Evolutionary conservation across 2,888 invertebrate species (phyloP), one percentile per base, ranked within the genome.

Genomic region (Encarsia formosa): DNA sequence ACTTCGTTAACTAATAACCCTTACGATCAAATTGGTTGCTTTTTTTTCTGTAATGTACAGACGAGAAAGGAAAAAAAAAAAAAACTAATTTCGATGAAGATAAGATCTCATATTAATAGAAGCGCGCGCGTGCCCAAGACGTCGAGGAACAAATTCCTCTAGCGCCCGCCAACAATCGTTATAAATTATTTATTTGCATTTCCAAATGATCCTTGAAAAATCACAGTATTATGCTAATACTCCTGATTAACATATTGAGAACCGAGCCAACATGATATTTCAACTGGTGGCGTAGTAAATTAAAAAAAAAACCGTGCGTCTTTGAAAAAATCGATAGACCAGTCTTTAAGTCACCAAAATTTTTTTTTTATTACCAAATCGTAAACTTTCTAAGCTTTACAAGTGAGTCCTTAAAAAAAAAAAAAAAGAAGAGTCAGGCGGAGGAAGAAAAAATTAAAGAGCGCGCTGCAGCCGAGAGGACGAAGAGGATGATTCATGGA

Each of bases 151-250:
- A 29, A 43, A 59, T 52, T 52, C 52, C 52, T 39, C 19, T 26
- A 24, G 26, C 13, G 22, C 20, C 46, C 45, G 35, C 44, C 37
- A 38, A 39, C 37, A 37, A 31, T 42, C 52, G 63, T 60, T 71
- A 71, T 71, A 73, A 73, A 73, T 73, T 73, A 73, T 73, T 73
- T 73, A 73, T 73, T 73, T 73, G 72, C 67, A 67, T 73, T 71
- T 73, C 68, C 66, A 73, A 73, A 71, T 71, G 73, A 71, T 71
- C 65, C 69, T 66, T 72, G 73, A 73, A 70, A 72, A 73, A 73
- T 73, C 72, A 70, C 69, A 62, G 68, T 71, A 73, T 73, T 73
- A 74, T 74, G 73, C 70, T 73, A 73, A 73, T 73, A 63, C 26
- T 6, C 63, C 60, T 60, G 73, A 73, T 73, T 73, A 73, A 72